A percentile compares a stretch with the other conserved stretches of the same genome.
Conservation (phyloP, 1,140 invertebrate species). For the Lordiphosa collinella region DNA sequence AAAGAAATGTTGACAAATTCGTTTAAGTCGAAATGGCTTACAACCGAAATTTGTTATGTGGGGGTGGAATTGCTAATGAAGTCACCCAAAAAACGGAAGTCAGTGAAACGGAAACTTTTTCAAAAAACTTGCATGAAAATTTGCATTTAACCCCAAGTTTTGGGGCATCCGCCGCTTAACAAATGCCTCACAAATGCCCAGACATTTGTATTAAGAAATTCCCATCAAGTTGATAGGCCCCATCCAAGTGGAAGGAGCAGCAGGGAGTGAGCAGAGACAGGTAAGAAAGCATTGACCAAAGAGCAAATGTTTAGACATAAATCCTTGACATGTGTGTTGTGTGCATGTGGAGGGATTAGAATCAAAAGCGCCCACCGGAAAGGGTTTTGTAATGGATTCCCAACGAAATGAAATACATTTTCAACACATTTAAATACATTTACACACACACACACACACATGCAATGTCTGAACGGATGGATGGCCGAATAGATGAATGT, state of each 20-base stretch:
- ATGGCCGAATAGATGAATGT: constrained; percentile 1
- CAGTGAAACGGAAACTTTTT: constrained; percentile 46
- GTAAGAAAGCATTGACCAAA: constrained; percentile 29
- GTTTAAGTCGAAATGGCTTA: constrained; percentile 35
- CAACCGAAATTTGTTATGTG: constrained; percentile 12
- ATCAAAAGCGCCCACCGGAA: constrained; percentile 7
- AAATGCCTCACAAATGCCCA: constrained; percentile 27
- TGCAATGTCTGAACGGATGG: neutral
- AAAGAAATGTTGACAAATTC: constrained; percentile 56
- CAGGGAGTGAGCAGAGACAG: constrained; percentile 11
- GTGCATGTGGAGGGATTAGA: constrained; percentile 4
- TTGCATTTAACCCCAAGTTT: constrained; percentile 41
- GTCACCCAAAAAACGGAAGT: constrained; percentile 21
- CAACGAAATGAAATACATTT: constrained; percentile 38
- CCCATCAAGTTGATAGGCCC: neutral
- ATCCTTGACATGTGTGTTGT: constrained; percentile 2
- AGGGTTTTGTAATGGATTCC: constrained; percentile 19
- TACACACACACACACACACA: constrained; percentile 4
- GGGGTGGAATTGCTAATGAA: constrained; percentile 46
- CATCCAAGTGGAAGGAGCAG: no score
- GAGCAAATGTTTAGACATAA: constrained; percentile 38
- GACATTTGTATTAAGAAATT: constrained; percentile 39
- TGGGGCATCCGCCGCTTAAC: neutral
- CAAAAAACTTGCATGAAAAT: constrained; percentile 24
- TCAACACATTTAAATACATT: constrained; percentile 40